These are phyloP conservation scores for Hirtodrosophila duncani DNA, from an alignment of 2,888 invertebrate species.

Conservation along the genomic window DNA sequence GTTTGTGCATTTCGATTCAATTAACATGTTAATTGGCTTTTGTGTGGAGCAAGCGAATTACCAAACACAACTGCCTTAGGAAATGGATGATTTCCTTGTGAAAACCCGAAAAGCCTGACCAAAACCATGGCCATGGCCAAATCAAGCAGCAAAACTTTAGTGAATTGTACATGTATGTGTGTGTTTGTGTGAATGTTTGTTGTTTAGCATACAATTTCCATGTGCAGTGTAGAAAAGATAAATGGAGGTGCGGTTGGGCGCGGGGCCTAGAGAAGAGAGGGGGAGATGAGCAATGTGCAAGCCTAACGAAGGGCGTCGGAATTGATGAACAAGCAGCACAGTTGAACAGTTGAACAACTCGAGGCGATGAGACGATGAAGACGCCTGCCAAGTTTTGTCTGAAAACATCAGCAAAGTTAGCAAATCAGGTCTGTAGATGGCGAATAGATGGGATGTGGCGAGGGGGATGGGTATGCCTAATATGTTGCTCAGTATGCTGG, in stretches of 20 bases:
- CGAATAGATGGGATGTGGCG: no score
- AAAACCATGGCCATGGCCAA: constrained; percentile 42
- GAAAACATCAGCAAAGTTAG: constrained; percentile 2
- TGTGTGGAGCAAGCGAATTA: constrained; percentile 27
- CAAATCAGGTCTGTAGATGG: constrained; percentile 30
- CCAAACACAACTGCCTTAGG: constrained; percentile 34
- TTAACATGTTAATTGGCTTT: constrained; percentile 61
- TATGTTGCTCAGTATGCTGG: constrained; percentile 50
- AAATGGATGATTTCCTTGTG: constrained; percentile 59
- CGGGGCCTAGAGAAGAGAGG: no score
- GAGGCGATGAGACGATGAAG: constrained; percentile 26
- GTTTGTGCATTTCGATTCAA: constrained; percentile 57
- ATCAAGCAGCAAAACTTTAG: constrained; percentile 67
- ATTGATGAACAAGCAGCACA: constrained; percentile 47
- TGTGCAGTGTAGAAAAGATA: constrained; percentile 31
- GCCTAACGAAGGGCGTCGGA: constrained; percentile 60
- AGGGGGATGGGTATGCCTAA: constrained; percentile 30
- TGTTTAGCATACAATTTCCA: constrained; percentile 44
- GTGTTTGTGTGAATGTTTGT: constrained; percentile 21
- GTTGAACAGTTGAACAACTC: not conserved
- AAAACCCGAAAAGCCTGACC: not conserved
- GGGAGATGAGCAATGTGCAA: constrained; percentile 56
- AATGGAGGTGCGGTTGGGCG: no score
- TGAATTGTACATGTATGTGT: constrained; percentile 15
- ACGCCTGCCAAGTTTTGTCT: constrained; percentile 25